These are phyloP conservation scores for Selene dorsalis DNA, from an alignment of 2,797 vertebrate species.

Conservation along the genomic window DNA sequence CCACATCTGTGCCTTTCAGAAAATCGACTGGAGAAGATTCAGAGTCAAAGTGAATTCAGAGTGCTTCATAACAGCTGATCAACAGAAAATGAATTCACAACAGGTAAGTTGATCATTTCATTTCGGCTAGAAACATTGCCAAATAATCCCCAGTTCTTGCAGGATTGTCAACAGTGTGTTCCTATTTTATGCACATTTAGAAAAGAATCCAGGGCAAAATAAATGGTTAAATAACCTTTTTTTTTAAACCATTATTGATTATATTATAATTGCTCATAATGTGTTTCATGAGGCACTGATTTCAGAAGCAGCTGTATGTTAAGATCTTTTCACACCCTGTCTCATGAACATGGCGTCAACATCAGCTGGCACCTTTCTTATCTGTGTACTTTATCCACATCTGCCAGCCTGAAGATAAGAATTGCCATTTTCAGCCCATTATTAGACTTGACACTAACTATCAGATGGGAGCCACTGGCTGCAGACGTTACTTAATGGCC, in stretches of 20 bases:
- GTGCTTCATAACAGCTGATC: background rate
- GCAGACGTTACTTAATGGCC: constrained; percentile 42
- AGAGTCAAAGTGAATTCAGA: background rate
- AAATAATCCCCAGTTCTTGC: background rate
- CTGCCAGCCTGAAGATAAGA: constrained; percentile 67
- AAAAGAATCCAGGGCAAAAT: background rate
- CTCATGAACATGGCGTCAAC: constrained; percentile 48
- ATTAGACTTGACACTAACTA: constrained; percentile 51
- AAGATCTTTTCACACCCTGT: constrained; percentile 40
- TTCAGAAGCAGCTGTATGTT: constrained; percentile 33
- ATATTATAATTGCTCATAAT: background rate
- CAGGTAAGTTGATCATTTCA: background rate
- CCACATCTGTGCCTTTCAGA: background rate
- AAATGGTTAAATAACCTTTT: background rate
- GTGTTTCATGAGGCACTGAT: constrained; percentile 34
- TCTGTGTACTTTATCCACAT: constrained; percentile 59
- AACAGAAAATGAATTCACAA: background rate
- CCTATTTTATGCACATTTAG: background rate
- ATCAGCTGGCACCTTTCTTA: constrained; percentile 49
- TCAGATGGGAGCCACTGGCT: constrained; percentile 42
- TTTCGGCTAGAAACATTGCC: background rate
- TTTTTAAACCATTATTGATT: no score
- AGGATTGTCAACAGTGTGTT: background rate
- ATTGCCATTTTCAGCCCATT: constrained; percentile 63
- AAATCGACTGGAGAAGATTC: background rate